A percentile compares a stretch with the other conserved stretches of the same genome.
These are phyloP conservation scores for Andinoacara biseriatus DNA, from an alignment of 2,113 vertebrate genomes.

Conservation along the genomic window DNA sequence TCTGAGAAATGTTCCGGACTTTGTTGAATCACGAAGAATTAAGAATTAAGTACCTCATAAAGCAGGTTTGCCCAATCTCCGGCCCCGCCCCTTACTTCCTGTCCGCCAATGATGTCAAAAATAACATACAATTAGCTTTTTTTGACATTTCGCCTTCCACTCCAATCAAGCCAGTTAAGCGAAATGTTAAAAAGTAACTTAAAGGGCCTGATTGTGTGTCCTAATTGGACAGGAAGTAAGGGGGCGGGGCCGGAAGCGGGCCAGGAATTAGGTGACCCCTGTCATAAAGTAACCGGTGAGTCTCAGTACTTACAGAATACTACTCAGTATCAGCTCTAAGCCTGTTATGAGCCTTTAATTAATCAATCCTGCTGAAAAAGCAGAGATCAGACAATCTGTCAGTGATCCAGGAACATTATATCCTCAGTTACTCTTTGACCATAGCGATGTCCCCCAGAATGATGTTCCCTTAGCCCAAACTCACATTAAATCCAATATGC, in stretches of 20 bases:
- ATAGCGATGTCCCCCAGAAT: neutral
- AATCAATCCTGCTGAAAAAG: neutral
- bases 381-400: constrained; percentile 12
- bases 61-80: too few relatives aligned
- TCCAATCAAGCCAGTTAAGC: too few relatives aligned
- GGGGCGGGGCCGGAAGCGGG: too few relatives aligned
- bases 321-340: neutral
- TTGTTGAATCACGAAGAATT: neutral
- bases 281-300: neutral
- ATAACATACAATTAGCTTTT: too few relatives aligned
- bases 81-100: too few relatives aligned
- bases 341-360: constrained; percentile 21
- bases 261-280: too few relatives aligned
- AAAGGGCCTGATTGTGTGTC: too few relatives aligned
- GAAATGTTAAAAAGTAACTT: too few relatives aligned
- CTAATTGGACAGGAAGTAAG: too few relatives aligned
- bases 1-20: neutral
- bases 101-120: too few relatives aligned
- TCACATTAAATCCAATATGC: neutral
- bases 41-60: neutral
- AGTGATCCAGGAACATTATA: neutral
- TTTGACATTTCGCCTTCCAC: too few relatives aligned
- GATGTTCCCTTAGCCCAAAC: neutral
- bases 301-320: neutral
- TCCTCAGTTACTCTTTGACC: neutral